A percentile compares a stretch with the other conserved stretches of the same genome.
Evolutionary conservation across 2,113 vertebrate species (phyloP).

Genomic region (Mungos mungo): DNA sequence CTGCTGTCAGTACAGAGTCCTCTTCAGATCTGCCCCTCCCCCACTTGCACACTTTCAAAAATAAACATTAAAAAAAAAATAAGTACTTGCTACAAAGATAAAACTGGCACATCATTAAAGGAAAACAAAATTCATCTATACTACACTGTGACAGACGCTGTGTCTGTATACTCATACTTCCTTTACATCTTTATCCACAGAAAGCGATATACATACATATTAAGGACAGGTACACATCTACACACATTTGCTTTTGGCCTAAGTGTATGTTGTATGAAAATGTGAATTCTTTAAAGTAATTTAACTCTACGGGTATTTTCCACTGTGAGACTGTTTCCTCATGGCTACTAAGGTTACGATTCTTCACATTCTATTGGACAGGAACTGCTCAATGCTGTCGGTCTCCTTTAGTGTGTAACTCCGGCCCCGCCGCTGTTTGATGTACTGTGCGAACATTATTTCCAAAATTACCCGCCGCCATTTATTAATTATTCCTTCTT

Average conservation of each 20-base stretch:
- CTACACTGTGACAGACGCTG: background rate
- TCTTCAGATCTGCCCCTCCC: too few relatives aligned
- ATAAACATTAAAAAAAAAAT: background rate
- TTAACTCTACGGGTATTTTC: background rate
- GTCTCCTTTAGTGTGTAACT: background rate
- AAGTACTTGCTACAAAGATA: background rate
- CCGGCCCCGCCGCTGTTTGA: background rate
- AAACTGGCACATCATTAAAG: background rate
- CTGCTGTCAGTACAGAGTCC: too few relatives aligned
- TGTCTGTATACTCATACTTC: background rate
- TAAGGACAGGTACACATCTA: background rate
- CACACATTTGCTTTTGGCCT: background rate
- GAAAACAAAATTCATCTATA: background rate
- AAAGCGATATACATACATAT: background rate
- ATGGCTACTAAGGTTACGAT: background rate
- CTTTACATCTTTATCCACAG: background rate
- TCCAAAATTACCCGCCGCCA: background rate
- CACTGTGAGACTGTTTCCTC: background rate
- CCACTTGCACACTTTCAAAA: too few relatives aligned
- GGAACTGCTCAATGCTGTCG: background rate
- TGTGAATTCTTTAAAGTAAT: background rate
- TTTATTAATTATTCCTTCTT: background rate
- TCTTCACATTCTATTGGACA: background rate
- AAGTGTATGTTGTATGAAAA: background rate
- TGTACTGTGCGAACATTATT: background rate